Evolutionary conservation across 2,797 vertebrate genomes (phyloP), one percentile per base, ranked within the genome.

Genomic region (Luscinia megarhynchos): DNA sequence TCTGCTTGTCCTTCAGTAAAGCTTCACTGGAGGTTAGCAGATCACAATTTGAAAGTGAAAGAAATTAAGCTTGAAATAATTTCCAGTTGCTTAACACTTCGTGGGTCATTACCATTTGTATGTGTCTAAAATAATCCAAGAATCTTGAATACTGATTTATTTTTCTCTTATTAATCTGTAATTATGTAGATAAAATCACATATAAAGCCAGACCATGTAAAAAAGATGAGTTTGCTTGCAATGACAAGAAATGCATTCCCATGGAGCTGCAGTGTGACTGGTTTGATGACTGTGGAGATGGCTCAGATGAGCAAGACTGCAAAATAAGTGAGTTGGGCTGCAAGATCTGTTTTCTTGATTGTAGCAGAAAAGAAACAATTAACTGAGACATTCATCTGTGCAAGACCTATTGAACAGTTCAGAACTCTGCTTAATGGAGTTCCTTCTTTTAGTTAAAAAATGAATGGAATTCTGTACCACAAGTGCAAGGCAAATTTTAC

Each of bases 231-330:
- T 99, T 99, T 97, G 97, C 98, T 67, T 99, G 99, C 94, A 97
- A 90, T 40, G 99, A 99, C 96, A 98, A 97, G 67, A 99, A 97
- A 46, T 99, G 99, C 84, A 97, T 99, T 81, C 98, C 99, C 1
- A 89, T 98, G 92, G 98, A 98, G 93, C 97, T 99, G 40, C 99
- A 99, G 96, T 99, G 99, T 1, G 99, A 99, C 93, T 98, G 98
- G 29, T 99, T 99, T 93, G 99, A 98, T 66, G 99, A 99, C 97
- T 99, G 99, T n/a, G 99, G 98, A 34, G 99, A 99, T 21, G 99
- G 98, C 81, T 99, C 99, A 1, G 99, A 99, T 51, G 99, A 99
- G 91, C 98, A 98, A 68, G 98, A 98, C 96, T 99, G 99, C 98
- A 99, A 98, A 97, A 98, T 98, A 89, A 97, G 99, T 99, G 97